Evolutionary conservation across 2,113 vertebrate genomes (phyloP).

Genomic region (Hymenochirus boettgeri): DNA sequence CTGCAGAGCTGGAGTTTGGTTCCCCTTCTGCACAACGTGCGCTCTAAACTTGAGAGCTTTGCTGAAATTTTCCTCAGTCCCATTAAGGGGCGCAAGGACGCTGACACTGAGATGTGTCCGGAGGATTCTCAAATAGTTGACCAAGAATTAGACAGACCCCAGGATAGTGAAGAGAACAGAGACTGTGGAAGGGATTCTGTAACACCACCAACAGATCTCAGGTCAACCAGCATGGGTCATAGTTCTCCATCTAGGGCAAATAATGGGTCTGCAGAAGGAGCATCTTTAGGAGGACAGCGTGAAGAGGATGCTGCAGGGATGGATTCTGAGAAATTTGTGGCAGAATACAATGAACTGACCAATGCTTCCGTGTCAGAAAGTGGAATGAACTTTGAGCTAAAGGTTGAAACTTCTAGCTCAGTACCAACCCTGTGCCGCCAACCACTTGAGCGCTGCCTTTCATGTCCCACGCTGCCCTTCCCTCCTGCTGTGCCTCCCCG

Average conservation of each 20-base stretch:
- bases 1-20: constrained; percentile 68
- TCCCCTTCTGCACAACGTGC: constrained; percentile 75
- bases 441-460: constrained; percentile 43
- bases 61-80: constrained; percentile 84
- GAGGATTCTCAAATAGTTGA: not conserved
- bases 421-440: constrained; percentile 53
- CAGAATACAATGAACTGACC: not conserved
- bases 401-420: constrained; percentile 63
- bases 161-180: not conserved
- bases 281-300: too few species aligned
- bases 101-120: not conserved
- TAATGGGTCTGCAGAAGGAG: too few species aligned
- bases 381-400: constrained; percentile 52
- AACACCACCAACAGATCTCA: not conserved
- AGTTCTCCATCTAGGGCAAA: not conserved
- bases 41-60: constrained; percentile 82
- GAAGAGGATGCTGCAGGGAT: too few species aligned
- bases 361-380: not conserved
- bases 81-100: constrained; percentile 48
- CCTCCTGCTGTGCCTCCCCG: constrained; percentile 17
- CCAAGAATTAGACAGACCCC: not conserved
- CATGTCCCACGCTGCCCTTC: constrained; percentile 39
- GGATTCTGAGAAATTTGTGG: not conserved
- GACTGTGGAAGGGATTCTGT: not conserved
- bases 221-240: not conserved